phyloP scores from a whole-genome alignment of 2,797 vertebrate genomes.

The Emys orbicularis region DNA sequence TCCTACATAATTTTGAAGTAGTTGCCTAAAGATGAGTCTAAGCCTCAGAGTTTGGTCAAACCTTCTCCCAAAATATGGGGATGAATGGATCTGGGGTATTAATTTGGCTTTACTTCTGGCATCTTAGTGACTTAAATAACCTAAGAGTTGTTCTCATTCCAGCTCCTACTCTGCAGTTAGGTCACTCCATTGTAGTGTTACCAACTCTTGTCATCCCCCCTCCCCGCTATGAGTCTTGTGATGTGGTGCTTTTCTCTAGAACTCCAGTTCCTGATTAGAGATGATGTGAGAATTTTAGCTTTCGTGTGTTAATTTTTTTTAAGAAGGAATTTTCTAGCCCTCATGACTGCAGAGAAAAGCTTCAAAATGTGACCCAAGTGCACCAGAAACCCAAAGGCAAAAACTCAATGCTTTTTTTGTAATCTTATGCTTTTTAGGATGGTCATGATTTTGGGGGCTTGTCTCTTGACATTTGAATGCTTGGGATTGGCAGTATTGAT shows the following conservation, averaged over 20 bases:
- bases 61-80: conserved; percentile 36
- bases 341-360: neutral
- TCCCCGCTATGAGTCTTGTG: neutral
- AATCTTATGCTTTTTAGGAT: neutral
- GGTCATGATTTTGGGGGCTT: neutral
- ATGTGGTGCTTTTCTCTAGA: neutral
- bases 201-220: neutral
- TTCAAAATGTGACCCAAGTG: neutral
- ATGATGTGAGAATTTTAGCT: neutral
- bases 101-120: conserved; percentile 2
- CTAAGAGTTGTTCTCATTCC: neutral
- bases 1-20: conserved; percentile 46
- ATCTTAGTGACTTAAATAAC: neutral
- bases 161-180: neutral
- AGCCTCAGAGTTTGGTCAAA: conserved; percentile 47
- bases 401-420: neutral
- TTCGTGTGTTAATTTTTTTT: neutral
- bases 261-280: neutral
- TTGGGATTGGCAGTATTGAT: neutral
- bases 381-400: neutral
- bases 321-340: neutral
- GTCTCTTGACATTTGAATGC: neutral
- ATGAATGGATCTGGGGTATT: neutral
- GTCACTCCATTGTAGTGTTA: neutral
- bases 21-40: conserved; percentile 49